phyloP scores from a whole-genome alignment of 2,113 vertebrate species.

The Gallinago media region DNA sequence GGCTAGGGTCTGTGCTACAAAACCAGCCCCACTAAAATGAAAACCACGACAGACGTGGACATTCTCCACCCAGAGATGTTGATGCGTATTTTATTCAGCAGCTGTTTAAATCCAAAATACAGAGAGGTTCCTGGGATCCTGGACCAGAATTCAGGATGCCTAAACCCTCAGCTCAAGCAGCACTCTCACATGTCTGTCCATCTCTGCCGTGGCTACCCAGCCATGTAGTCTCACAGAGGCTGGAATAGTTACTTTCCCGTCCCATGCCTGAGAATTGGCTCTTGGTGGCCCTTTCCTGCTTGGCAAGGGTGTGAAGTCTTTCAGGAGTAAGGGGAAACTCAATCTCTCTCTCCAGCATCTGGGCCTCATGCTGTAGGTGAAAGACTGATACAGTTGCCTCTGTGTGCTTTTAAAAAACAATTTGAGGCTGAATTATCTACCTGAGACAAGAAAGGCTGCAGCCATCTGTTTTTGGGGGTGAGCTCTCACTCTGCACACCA shows the following conservation, averaged over 20 bases:
- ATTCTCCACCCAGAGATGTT: neutral
- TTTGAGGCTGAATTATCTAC: neutral
- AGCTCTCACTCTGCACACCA: neutral
- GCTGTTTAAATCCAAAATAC: neutral
- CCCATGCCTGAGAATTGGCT: neutral
- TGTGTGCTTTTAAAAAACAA: neutral
- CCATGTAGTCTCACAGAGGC: neutral
- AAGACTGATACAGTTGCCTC: neutral
- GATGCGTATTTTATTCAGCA: neutral
- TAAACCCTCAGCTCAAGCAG: neutral
- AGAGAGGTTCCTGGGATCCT: neutral
- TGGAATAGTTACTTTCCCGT: neutral
- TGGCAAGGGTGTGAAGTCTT: neutral
- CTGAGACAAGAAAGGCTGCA: neutral
- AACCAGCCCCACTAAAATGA: neutral
- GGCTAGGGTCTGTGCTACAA: neutral
- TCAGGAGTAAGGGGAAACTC: neutral
- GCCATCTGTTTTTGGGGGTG: neutral
- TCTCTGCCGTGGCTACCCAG: neutral
- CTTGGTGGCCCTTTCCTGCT: neutral
- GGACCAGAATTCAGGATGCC: neutral
- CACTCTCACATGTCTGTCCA: accelerated
- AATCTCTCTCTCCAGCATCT: neutral
- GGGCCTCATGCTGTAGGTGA: neutral
- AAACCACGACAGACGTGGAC: neutral